These are phyloP conservation scores for Allygus modestus DNA, from an alignment of 2,888 invertebrate species.

Conservation along the genomic window DNA sequence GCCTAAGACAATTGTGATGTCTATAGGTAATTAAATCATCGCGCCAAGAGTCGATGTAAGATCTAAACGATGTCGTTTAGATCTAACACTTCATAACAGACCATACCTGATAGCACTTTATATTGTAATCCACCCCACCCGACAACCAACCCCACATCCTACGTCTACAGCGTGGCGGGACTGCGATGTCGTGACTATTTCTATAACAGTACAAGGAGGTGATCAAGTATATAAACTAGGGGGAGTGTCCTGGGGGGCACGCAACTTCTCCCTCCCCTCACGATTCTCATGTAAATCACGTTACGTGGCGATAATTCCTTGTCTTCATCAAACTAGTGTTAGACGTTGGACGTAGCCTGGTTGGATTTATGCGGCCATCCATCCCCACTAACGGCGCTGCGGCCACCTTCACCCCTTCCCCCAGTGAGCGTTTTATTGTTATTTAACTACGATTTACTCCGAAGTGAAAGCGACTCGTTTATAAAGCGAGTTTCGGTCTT, in stretches of 20 bases:
- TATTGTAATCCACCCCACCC: neutral
- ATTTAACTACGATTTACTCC: slow-evolving; percentile 3
- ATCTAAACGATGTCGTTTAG: too few relatives aligned
- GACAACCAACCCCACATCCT: neutral
- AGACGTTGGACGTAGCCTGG: neutral
- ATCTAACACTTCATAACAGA: too few relatives aligned
- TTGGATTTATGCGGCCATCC: slow-evolving; percentile 1
- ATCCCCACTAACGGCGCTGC: neutral
- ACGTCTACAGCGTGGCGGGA: neutral
- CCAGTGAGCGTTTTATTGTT: neutral
- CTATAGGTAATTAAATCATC: too few relatives aligned
- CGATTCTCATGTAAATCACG: slow-evolving; percentile 46
- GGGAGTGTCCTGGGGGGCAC: slow-evolving; percentile 2
- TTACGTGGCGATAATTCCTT: slow-evolving; percentile 51
- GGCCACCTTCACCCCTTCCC: neutral
- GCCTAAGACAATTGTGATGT: too few relatives aligned
- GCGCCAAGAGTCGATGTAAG: too few relatives aligned
- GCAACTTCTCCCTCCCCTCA: neutral
- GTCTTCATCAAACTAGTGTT: slow-evolving; percentile 52
- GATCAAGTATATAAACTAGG: slow-evolving; percentile 45
- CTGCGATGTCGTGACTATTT: slow-evolving; percentile 41
- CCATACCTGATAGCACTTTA: too few relatives aligned
- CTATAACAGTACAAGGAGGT: slow-evolving; percentile 11
- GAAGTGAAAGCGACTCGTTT: neutral
- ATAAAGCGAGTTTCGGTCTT: neutral